Evolutionary conservation across 2,888 invertebrate species (phyloP), one percentile per base, ranked within the genome.

Genomic region (Macaria notata): DNA sequence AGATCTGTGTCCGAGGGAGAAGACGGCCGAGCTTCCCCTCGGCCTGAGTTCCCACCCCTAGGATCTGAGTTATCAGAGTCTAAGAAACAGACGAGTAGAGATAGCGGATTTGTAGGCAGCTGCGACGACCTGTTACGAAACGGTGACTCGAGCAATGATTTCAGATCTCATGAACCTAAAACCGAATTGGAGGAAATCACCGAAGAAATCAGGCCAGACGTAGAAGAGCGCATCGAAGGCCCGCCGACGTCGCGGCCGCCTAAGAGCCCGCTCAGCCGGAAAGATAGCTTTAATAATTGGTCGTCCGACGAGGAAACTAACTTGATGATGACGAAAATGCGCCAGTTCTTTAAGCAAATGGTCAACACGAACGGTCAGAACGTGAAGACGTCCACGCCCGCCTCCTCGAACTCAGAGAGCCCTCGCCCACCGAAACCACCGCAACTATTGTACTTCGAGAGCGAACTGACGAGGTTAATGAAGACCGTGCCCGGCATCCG

Each of bases 301-400:
- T 97, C 97, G 64, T 97, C 97, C 3, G 97, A 98, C 76, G 98
- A 98, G 79, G 98, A 98, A 87, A 98, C 97, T 3, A 98, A 98
- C 82, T 87, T 97, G 46, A 98, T 98, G 97, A 98, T 98, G 97
- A 96, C 96, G 41, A 97, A 97, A 89, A 97, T 98, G 96, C 92
- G 97, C 2, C 96, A 97, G 72, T 97, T 98, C 83, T 97, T 98
- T 83, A 97, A 97, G 84, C 97, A 96, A 50, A 95, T 98, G 93
- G 94, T 97, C n/a, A 96, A 95, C 39, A 92, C 93, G 29, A 86
- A 92, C 1, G n/a, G n/a, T n/a, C n/a, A n/a, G n/a, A 93, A 92
- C 52, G 92, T 92, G 1, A 78, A 89, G 48, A 86, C 90, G 31
- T 92, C 93, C 1, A 93, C 93, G 66, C 93, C 93, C 1, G 88